Evolutionary conservation across 2,113 vertebrate genomes (phyloP).

Genomic region (Hippocampus comes): DNA sequence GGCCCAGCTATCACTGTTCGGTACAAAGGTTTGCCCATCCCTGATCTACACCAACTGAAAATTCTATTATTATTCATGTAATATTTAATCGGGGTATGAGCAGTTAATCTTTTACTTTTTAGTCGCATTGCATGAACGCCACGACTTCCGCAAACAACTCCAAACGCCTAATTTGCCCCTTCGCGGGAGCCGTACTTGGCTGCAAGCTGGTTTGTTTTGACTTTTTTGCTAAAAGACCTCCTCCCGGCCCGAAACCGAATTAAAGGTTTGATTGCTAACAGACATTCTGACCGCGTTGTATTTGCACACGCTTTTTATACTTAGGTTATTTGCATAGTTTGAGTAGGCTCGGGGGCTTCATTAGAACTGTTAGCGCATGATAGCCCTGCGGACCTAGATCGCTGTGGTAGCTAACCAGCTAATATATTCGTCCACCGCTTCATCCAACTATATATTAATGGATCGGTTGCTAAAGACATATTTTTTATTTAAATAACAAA

Average conservation of each 20-base stretch:
- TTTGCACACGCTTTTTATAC: not conserved
- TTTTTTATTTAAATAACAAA: not conserved
- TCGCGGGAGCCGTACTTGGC: conserved; percentile 36
- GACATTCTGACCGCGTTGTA: accelerated
- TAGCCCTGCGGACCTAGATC: not conserved
- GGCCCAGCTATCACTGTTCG: too few relatives aligned
- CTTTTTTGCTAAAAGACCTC: conserved; percentile 4
- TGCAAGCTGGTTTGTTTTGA: conserved; percentile 46
- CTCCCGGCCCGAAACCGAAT: conserved; percentile 34
- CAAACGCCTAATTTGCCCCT: conserved; percentile 19
- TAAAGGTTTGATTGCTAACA: conserved; percentile 46
- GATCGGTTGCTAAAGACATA: not conserved
- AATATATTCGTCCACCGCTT: not conserved
- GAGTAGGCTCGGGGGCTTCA: not conserved
- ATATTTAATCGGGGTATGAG: too few relatives aligned
- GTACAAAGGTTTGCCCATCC: too few relatives aligned
- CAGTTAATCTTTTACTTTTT: too few relatives aligned
- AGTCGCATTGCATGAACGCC: too few relatives aligned
- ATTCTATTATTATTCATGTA: too few relatives aligned
- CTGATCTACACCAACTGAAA: too few relatives aligned
- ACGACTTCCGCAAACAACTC: conserved; percentile 8
- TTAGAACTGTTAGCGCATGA: not conserved
- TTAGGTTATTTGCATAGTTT: not conserved
- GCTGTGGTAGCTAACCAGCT: not conserved
- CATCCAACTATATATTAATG: not conserved